Evolutionary conservation across 2,797 vertebrate species (phyloP).

Genomic region (Molossus molossus): DNA sequence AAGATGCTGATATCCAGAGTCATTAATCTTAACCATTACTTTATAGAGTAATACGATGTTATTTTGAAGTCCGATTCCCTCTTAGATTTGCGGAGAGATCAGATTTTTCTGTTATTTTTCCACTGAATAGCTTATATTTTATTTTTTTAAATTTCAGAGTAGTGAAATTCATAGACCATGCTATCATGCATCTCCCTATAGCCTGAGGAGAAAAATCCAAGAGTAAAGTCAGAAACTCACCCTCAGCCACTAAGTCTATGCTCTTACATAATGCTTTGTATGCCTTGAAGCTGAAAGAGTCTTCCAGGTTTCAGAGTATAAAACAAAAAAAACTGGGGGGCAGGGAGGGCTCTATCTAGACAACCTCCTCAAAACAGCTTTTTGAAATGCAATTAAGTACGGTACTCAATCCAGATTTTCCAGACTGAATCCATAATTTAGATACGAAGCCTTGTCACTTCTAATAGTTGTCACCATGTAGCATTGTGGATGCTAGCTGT

Average conservation of each 20-base stretch:
- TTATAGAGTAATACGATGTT: background rate
- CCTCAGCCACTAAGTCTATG: background rate
- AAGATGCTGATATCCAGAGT: background rate
- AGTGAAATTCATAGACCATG: conserved; percentile 17
- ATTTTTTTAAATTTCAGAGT: background rate
- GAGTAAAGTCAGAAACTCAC: background rate
- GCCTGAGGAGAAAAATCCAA: conserved; percentile 7
- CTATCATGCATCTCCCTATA: background rate
- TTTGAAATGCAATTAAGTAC: conserved; percentile 54
- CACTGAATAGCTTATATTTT: background rate
- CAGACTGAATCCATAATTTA: conserved; percentile 71
- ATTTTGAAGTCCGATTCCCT: background rate
- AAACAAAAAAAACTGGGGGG: background rate
- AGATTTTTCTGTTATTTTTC: conserved; percentile 8
- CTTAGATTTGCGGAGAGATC: background rate
- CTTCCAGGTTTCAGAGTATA: background rate
- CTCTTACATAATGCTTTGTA: background rate
- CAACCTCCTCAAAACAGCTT: conserved; percentile 16
- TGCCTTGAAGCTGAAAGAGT: background rate
- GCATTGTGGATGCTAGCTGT: background rate
- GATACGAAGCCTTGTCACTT: conserved; percentile 75
- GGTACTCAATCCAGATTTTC: conserved; percentile 67
- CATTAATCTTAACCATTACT: background rate
- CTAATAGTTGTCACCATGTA: conserved; percentile 57
- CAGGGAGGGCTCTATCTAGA: background rate